phyloP scores from a whole-genome alignment of 2,113 vertebrate species.

The Chlorocebus sabaeus region DNA sequence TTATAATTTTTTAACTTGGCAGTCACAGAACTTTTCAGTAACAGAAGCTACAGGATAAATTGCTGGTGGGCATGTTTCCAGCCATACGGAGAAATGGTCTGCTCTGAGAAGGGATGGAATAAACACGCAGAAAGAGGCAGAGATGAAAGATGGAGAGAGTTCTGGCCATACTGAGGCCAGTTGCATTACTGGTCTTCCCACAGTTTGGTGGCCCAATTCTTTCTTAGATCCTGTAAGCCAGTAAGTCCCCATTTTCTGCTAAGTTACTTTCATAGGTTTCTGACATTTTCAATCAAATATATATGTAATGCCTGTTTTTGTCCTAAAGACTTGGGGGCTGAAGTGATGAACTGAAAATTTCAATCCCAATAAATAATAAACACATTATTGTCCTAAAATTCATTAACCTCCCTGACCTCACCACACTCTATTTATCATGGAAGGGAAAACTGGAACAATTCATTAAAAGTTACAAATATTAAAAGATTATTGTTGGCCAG shows the following conservation, averaged over 20 bases:
- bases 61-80: background rate
- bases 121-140: background rate
- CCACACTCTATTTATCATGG: background rate
- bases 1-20: background rate
- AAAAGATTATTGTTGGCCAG: background rate
- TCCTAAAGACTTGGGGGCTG: background rate
- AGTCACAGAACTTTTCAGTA: background rate
- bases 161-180: background rate
- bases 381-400: background rate
- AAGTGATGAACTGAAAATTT: background rate
- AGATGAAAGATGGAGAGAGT: background rate
- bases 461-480: slow-evolving; percentile 28
- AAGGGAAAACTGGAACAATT: slow-evolving; percentile 2
- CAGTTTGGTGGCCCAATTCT: background rate
- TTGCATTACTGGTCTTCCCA: background rate
- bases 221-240: background rate
- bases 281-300: background rate
- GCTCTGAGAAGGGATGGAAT: background rate
- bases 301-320: background rate
- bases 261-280: slow-evolving; percentile 29
- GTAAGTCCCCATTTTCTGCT: background rate
- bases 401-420: background rate
- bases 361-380: slow-evolving; percentile 6
- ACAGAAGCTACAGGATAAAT: background rate
- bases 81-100: background rate